phyloP scores from a whole-genome alignment of 2,888 invertebrate species.

The Tyria jacobaeae region DNA sequence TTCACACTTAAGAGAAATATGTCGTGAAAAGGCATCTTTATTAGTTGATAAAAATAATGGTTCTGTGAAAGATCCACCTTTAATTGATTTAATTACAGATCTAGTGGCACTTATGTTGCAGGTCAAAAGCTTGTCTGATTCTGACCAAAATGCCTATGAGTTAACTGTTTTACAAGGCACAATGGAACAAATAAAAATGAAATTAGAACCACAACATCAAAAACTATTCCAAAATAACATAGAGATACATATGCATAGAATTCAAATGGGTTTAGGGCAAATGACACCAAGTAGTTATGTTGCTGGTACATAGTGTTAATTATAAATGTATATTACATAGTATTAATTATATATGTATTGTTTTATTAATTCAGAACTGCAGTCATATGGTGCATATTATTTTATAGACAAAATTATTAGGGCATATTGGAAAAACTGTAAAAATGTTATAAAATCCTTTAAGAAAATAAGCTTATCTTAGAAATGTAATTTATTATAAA shows the following conservation, averaged over 20 bases:
- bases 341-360: too few relatives aligned
- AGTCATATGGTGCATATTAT: constrained; percentile 33
- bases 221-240: constrained; percentile 94
- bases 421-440: constrained; percentile 27
- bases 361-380: constrained; percentile 27
- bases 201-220: constrained; percentile 91
- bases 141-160: constrained; percentile 96
- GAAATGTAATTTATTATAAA: constrained; percentile 41
- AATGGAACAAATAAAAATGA: constrained; percentile 94
- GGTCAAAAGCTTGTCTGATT: constrained; percentile 92
- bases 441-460: constrained; percentile 30
- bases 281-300: constrained; percentile 67
- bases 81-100: constrained; percentile 93
- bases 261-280: constrained; percentile 90
- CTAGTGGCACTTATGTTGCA: constrained; percentile 96
- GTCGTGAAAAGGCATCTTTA: constrained; percentile 93
- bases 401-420: constrained; percentile 21
- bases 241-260: constrained; percentile 96
- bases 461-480: constrained; percentile 28
- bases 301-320: constrained; percentile 55
- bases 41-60: constrained; percentile 91
- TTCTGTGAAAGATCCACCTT: constrained; percentile 86
- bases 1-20: constrained; percentile 94
- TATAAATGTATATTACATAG: not conserved
- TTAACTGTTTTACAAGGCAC: constrained; percentile 96